Evolutionary conservation across 2,113 vertebrate species (phyloP).

Genomic region (Calidris pugnax): DNA sequence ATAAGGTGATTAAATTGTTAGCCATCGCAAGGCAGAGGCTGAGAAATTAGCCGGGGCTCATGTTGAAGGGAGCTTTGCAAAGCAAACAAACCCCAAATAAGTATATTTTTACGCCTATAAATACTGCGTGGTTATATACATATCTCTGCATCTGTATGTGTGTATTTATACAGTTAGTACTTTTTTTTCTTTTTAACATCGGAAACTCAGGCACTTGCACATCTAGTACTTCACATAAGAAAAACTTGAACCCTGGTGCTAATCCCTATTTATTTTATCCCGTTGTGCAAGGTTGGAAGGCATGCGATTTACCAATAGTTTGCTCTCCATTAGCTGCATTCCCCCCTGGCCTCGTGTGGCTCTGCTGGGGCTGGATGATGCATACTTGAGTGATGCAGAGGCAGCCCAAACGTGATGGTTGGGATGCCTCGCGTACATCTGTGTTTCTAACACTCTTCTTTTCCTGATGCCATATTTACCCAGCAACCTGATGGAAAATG

Average conservation of each 20-base stretch:
- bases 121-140: background rate
- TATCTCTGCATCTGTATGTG: background rate
- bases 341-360: constrained; percentile 44
- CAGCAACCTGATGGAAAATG: constrained; percentile 9
- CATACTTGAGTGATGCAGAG: constrained; percentile 48
- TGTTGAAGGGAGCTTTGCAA: constrained; percentile 18
- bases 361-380: constrained; percentile 35
- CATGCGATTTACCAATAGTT: constrained; percentile 58
- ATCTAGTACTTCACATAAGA: constrained; percentile 3
- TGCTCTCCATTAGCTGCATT: constrained; percentile 26
- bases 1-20: constrained; percentile 55
- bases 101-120: background rate
- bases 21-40: background rate
- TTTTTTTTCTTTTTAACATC: background rate
- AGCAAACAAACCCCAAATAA: background rate
- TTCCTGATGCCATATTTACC: constrained; percentile 32
- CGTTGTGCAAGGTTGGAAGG: constrained; percentile 51
- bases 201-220: constrained; percentile 2
- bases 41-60: constrained; percentile 3
- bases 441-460: constrained; percentile 43
- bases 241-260: constrained; percentile 42
- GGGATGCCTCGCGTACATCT: background rate
- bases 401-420: constrained; percentile 25
- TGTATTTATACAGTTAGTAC: background rate
- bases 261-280: constrained; percentile 72